Evolutionary conservation across 2,113 vertebrate species (phyloP), one percentile per base, ranked within the genome.

Genomic region (Carlito syrichta): DNA sequence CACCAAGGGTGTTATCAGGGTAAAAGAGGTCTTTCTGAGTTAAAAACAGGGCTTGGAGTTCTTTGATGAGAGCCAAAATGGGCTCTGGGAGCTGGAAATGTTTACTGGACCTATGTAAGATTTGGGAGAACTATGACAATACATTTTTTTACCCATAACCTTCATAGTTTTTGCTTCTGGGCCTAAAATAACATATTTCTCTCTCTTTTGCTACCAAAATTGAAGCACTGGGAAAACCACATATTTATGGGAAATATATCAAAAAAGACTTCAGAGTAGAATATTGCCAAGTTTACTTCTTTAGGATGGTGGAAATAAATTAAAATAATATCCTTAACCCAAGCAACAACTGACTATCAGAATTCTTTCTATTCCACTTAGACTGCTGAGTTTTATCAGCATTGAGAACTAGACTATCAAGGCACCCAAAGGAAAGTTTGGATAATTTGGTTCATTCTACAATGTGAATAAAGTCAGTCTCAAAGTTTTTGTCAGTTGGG

Each of bases 181-280:
- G 83, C 95, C 97, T 97, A 97, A 97, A 98, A 97, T 91, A 98
- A 97, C n/a, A 96, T 90, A 88, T 89, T 82, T 85, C 77, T 96
- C 74, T 89, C 91, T 83, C 62, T 87, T 94, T 95, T 96, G 91
- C 84, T 83, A 63, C 30, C 66, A 97, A 95, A 73, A 20, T 76
- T 77, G 86, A 96, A 95, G 68, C 83, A 91, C 56, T 48, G 22
- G 27, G 23, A 38, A 97, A 95, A 96, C 63, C 32, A 40, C 60
- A 7, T 92, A 73, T 69, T 94, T 83, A 95, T 66, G 90, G 96
- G 96, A 96, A 98, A 83, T 68, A 96, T 58, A 56, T 89, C 68
- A 60, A 97, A 58, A 87, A 96, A 97, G 81, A 90, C 16, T 43
- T 32, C 92, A 95, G 89, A 71, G 35, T 95, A 97, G 23, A 52